Conservation (phyloP, 2,113 vertebrate genomes). For the Larimichthys crocea region DNA sequence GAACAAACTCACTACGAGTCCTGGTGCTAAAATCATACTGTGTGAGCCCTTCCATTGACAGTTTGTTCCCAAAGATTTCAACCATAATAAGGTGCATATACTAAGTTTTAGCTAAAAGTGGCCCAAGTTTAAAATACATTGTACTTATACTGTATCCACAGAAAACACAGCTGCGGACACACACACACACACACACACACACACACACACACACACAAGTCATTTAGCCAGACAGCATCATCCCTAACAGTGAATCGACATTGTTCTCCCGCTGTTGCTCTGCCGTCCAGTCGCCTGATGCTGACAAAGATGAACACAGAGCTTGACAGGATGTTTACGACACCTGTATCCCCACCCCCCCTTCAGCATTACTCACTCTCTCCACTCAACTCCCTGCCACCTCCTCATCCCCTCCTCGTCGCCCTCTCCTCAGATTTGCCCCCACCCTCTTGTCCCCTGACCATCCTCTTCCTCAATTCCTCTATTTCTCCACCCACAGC, state of each 20-base stretch:
- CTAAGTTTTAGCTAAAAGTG: no score
- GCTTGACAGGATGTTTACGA: conserved; percentile 77
- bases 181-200: no score
- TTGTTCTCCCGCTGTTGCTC: conserved; percentile 30
- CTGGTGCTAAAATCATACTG: not conserved
- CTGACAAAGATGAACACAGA: conserved; percentile 44
- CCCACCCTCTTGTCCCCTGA: conserved; percentile 8
- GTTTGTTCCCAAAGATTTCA: not conserved
- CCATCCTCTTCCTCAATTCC: conserved; percentile 27
- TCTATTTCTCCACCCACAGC: conserved; percentile 6
- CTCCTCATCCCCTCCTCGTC: not conserved
- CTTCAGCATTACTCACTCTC: conserved; percentile 11
- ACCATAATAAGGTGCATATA: no score
- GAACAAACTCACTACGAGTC: not conserved
- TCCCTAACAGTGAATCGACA: conserved; percentile 13
- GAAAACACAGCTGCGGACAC: not conserved
- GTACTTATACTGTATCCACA: not conserved
- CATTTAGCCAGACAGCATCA: conserved; percentile 9
- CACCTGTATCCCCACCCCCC: conserved; percentile 11
- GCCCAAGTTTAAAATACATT: not conserved
- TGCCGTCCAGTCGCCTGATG: conserved; percentile 20
- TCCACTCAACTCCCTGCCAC: not conserved
- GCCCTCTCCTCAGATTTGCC: not conserved
- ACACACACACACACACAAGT: not conserved
- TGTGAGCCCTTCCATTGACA: no score